Evolutionary conservation across 2,113 vertebrate genomes (phyloP).

Genomic region (Charina bottae): DNA sequence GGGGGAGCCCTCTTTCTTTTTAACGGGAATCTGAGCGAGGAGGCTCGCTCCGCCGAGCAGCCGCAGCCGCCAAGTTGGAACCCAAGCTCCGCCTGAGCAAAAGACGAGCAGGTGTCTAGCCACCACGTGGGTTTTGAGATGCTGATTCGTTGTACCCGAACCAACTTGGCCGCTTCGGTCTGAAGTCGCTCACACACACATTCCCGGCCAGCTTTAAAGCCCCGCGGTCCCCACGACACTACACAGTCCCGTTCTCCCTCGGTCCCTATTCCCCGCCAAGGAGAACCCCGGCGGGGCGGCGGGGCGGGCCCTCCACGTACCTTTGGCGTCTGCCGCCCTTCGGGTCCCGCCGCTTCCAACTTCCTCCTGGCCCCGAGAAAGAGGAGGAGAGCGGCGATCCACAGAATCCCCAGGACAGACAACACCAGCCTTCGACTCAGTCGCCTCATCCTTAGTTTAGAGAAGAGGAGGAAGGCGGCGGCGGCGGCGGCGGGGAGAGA

Average conservation of each 20-base stretch:
- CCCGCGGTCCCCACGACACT: background rate
- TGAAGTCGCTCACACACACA: too few relatives aligned
- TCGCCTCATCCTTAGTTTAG: conserved; percentile 63
- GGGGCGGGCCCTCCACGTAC: conserved; percentile 35
- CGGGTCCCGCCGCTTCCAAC: conserved; percentile 65
- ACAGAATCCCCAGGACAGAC: conserved; percentile 71
- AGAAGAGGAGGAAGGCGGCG: background rate
- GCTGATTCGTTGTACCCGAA: background rate
- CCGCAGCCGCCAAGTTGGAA: conserved; percentile 19
- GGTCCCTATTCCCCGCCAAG: background rate
- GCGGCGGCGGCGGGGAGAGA: background rate
- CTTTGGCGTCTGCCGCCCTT: conserved; percentile 66
- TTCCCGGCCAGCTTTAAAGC: background rate
- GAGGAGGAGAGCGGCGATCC: conserved; percentile 75
- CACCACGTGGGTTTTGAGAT: background rate
- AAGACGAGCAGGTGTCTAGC: background rate
- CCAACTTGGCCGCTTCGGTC: background rate
- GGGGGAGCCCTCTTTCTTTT: background rate
- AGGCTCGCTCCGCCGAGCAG: background rate
- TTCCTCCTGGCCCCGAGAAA: conserved; percentile 73
- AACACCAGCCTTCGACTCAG: conserved; percentile 70
- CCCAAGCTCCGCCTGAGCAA: background rate
- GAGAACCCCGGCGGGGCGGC: background rate
- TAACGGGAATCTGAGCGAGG: background rate
- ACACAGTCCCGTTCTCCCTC: too few relatives aligned